Evolutionary conservation across 2,888 invertebrate species (phyloP), one percentile per base, ranked within the genome.

Genomic region (Scrobipalpa costella): DNA sequence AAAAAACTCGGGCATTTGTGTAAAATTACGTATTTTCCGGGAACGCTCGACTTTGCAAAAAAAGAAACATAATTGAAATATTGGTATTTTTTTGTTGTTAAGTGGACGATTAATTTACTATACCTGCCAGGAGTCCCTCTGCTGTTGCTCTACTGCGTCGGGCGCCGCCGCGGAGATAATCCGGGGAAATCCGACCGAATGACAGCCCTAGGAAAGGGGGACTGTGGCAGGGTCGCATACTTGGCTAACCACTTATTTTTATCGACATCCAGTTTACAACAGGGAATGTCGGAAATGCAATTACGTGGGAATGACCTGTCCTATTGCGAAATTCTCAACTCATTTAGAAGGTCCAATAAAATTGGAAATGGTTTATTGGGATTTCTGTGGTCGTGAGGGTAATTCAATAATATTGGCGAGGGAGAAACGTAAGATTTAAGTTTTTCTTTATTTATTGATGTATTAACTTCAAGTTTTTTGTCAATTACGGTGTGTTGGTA

Each of bases 181-280:
- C 27, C 27, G 2, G 27, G 27, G 27, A 27, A 27, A 27, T 5
- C 27, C 5, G 27, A 27, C 2, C 5, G 27, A 5, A 27, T 5
- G 27, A 5, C 27, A 27, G 27, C 27, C 27, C 34, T 33, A 7
- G 27, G 15, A 55, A 7, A 27, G 9, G 55, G 27, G 19, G 27
- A 55, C n/a, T n/a, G 13, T 34, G 34, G 27, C 55, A 55, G 55
- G 55, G 55, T 38, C 8, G 19, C 36, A 57, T 57, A 38, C 57
- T 57, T 38, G 38, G 57, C 8, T 7, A 38, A 19, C 38, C 57
- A 57, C 57, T 57, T 57, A 57, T 55, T 55, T 55, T 55, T 36
- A 57, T 57, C 57, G 57, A 57, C 38, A 36, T 57, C 57, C 57
- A 15, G 57, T 57, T 57, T 38, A 57, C 57, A 38, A 57, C 38